Evolutionary conservation across 2,113 vertebrate genomes (phyloP).

Genomic region (Hemibagrus wyckioides): DNA sequence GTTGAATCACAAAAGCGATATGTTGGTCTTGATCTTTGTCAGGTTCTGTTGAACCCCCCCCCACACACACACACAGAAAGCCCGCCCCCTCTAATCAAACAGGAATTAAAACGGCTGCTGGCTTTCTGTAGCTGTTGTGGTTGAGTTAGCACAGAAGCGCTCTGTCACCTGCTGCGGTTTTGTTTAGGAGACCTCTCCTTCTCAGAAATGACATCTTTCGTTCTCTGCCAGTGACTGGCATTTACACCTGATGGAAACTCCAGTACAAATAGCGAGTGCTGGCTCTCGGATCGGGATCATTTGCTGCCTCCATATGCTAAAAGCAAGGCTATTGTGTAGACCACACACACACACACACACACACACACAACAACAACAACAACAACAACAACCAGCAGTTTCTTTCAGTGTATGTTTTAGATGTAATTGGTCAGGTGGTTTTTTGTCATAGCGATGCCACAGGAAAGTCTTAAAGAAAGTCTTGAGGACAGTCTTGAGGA

Average conservation of each 20-base stretch:
- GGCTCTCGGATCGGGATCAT: neutral
- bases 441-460: neutral
- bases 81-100: neutral
- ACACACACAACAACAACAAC: no score
- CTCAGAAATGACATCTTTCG: slow-evolving; percentile 43
- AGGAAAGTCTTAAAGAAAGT: neutral
- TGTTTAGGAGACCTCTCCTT: slow-evolving; percentile 20
- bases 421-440: neutral
- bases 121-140: slow-evolving; percentile 12
- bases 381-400: neutral
- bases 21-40: neutral
- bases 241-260: neutral
- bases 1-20: neutral
- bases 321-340: neutral
- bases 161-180: slow-evolving; percentile 42
- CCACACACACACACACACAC: neutral
- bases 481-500: neutral
- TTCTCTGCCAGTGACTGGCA: neutral
- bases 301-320: neutral
- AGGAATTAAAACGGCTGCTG: slow-evolving; percentile 29
- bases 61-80: no score
- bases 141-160: slow-evolving; percentile 19
- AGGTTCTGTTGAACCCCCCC: neutral
- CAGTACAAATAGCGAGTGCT: no score
- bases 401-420: neutral